Conservation (phyloP, 2,888 invertebrate species). For the Morpho achilles region DNA sequence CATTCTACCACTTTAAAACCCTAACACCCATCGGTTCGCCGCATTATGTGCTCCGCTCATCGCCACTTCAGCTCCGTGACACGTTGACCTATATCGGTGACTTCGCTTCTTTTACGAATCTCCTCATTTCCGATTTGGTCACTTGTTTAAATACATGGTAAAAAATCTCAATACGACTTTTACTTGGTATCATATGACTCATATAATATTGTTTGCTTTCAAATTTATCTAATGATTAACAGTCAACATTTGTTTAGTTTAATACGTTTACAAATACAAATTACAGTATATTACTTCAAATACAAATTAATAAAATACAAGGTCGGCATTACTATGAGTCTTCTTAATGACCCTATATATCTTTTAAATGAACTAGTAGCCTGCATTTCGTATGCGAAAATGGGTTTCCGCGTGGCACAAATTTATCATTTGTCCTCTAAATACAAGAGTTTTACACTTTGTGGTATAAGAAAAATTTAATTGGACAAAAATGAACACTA, state of each 20-base stretch:
- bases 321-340: constrained; percentile 52
- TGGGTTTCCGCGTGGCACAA: constrained; percentile 46
- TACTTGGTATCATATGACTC: too few relatives aligned
- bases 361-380: constrained; percentile 71
- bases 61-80: too few relatives aligned
- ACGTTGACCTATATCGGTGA: too few relatives aligned
- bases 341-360: constrained; percentile 68
- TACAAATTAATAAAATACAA: constrained; percentile 42
- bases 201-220: not conserved
- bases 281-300: constrained; percentile 13
- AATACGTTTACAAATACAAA: not conserved
- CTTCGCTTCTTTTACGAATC: too few relatives aligned
- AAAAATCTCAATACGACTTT: too few relatives aligned
- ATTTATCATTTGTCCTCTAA: constrained; percentile 56
- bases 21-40: too few relatives aligned
- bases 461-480: constrained; percentile 49
- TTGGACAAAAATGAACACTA: constrained; percentile 42
- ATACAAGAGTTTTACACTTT: constrained; percentile 36
- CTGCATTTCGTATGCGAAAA: constrained; percentile 56
- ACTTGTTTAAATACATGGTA: too few relatives aligned
- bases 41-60: too few relatives aligned
- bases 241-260: not conserved
- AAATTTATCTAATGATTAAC: not conserved
- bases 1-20: too few relatives aligned
- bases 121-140: too few relatives aligned